These are phyloP conservation scores for Punctoribates punctum DNA, from an alignment of 2,888 invertebrate species.

Conservation along the genomic window DNA sequence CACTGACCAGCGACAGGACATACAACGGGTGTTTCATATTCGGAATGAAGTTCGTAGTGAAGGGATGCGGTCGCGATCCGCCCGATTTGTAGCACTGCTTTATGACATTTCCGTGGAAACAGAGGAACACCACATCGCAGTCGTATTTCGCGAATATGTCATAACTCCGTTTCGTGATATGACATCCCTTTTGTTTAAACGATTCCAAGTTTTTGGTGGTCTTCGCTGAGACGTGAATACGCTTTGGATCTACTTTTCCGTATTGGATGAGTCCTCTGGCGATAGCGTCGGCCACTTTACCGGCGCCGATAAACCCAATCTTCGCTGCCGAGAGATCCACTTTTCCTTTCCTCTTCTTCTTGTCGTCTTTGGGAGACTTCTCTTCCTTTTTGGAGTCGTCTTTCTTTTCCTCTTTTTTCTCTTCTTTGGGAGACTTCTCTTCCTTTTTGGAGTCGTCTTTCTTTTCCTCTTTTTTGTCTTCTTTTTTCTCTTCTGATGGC, in stretches of 20 bases:
- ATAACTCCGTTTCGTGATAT: conserved; percentile 35
- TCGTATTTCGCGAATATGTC: conserved; percentile 42
- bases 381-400: too few species aligned
- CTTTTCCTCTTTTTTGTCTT: too few species aligned
- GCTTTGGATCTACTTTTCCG: conserved; percentile 28
- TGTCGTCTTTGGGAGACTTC: too few species aligned
- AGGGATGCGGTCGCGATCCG: conserved; percentile 35
- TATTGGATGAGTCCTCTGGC: conserved; percentile 42
- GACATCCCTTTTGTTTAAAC: conserved; percentile 41
- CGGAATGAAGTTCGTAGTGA: conserved; percentile 42
- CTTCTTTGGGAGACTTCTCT: too few species aligned
- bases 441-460: too few species aligned
- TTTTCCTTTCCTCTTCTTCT: background rate
- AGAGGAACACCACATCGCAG: conserved; percentile 45
- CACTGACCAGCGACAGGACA: conserved; percentile 40
- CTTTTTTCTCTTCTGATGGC: too few species aligned
- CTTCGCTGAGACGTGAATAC: conserved; percentile 42
- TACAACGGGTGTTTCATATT: conserved; percentile 39
- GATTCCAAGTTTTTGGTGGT: conserved; percentile 36
- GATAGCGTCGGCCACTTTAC: conserved; percentile 34
- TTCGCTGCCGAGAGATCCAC: conserved; percentile 40
- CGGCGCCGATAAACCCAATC: conserved; percentile 38
- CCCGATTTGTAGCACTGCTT: conserved; percentile 29
- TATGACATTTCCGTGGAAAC: conserved; percentile 42
- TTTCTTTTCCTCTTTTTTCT: too few species aligned